Evolutionary conservation across 2,888 invertebrate species (phyloP).

Genomic region (Fissipunctia ypsillon): DNA sequence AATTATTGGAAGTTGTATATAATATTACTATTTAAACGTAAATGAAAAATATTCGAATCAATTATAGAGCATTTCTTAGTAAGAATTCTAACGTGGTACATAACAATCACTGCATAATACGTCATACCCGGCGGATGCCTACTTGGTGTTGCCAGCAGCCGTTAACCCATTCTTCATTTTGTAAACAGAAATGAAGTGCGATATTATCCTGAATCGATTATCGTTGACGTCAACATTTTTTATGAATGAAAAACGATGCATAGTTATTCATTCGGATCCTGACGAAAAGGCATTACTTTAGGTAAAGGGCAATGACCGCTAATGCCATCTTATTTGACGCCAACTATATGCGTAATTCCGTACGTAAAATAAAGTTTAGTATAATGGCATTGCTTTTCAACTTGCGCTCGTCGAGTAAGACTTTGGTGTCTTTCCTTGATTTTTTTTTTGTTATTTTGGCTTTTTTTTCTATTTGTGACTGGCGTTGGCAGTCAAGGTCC

Average conservation of each 20-base stretch:
- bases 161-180: not conserved
- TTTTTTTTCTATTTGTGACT: not conserved
- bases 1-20: too few relatives aligned
- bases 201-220: not conserved
- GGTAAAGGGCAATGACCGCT: not conserved
- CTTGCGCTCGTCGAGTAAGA: too few relatives aligned
- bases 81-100: too few relatives aligned
- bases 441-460: not conserved
- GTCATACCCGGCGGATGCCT: too few relatives aligned
- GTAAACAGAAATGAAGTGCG: not conserved
- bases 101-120: too few relatives aligned
- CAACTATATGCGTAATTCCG: not conserved
- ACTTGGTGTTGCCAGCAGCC: too few relatives aligned
- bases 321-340: not conserved
- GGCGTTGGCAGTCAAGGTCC: too few relatives aligned
- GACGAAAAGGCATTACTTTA: not conserved
- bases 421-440: not conserved
- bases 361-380: not conserved
- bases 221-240: not conserved
- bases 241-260: not conserved
- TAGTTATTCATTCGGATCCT: not conserved
- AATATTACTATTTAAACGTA: too few relatives aligned
- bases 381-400: not conserved
- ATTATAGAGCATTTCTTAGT: too few relatives aligned
- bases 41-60: too few relatives aligned